Percentiles rank a stretch among this genome's conserved stretches.
Evolutionary conservation across 2,113 vertebrate genomes (phyloP).

Genomic region (Pedionomus torquatus): DNA sequence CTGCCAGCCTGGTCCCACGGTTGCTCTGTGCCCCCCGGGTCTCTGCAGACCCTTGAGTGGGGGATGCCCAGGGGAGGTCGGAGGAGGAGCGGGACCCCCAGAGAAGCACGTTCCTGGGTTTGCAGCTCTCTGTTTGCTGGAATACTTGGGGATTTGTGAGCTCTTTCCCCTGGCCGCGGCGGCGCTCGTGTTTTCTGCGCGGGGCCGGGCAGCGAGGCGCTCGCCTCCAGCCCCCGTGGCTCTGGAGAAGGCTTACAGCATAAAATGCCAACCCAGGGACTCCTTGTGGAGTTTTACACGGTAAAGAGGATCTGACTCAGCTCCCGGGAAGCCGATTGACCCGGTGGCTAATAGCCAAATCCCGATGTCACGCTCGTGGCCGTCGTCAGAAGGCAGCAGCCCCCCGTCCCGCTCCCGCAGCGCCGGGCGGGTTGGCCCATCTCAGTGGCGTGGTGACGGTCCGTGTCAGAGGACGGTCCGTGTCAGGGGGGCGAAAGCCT

Average conservation of each 20-base stretch:
- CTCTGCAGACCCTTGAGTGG: background rate
- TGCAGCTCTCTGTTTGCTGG: background rate
- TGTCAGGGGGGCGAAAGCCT: background rate
- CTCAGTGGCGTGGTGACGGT: background rate
- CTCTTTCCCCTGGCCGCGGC: fast-evolving
- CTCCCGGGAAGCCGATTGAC: background rate
- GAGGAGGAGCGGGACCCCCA: background rate
- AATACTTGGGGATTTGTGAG: background rate
- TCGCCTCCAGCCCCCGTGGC: no score
- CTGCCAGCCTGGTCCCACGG: conserved; percentile 21
- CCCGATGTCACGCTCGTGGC: background rate
- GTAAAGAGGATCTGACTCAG: background rate
- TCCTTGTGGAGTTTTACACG: background rate
- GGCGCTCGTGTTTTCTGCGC: fast-evolving
- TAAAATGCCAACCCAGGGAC: no score
- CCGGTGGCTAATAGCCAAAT: background rate
- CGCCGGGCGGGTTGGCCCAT: background rate
- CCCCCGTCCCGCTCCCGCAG: background rate
- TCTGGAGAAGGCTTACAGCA: fast-evolving
- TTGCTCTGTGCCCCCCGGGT: background rate
- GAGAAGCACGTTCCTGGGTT: background rate
- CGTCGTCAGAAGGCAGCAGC: background rate
- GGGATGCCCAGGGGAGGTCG: background rate
- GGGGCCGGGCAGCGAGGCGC: fast-evolving
- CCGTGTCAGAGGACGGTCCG: fast-evolving